Conservation (phyloP, 2,888 invertebrate genomes). For the Anthophora plumipes region DNA sequence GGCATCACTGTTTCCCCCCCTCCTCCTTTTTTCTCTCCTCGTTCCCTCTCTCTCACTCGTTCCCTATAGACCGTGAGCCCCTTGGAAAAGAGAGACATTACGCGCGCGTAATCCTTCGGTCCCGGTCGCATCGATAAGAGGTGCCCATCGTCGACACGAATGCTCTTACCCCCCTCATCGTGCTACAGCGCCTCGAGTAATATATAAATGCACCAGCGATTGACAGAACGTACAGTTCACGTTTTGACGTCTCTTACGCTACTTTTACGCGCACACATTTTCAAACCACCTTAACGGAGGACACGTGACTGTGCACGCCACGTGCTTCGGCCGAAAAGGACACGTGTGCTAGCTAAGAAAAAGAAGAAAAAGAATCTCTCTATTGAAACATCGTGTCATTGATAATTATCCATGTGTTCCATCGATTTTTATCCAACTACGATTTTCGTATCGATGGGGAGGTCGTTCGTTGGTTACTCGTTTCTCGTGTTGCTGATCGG, state of each 20-base stretch:
- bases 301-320: constrained; percentile 38
- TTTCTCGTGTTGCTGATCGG: not conserved
- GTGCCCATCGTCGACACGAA: constrained; percentile 52
- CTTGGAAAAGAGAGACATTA: constrained; percentile 41
- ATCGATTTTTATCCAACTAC: not conserved
- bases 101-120: constrained; percentile 64
- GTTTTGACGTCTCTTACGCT: constrained; percentile 63
- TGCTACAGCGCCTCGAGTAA: constrained; percentile 64
- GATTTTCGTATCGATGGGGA: not conserved
- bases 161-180: constrained; percentile 67
- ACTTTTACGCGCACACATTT: constrained; percentile 59
- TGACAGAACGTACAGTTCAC: constrained; percentile 72
- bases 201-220: constrained; percentile 77
- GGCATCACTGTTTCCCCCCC: not conserved
- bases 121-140: constrained; percentile 68
- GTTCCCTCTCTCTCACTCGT: not conserved
- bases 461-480: not conserved
- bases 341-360: too few species aligned
- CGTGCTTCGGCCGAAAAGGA: constrained; percentile 36
- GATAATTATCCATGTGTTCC: not conserved
- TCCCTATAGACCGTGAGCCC: not conserved
- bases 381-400: too few species aligned
- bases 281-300: not conserved
- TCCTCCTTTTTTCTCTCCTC: not conserved
- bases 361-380: too few species aligned